Base-by-base conservation (phyloP, 64 coral and sea anemone species). In the Montipora foliosa region DNA sequence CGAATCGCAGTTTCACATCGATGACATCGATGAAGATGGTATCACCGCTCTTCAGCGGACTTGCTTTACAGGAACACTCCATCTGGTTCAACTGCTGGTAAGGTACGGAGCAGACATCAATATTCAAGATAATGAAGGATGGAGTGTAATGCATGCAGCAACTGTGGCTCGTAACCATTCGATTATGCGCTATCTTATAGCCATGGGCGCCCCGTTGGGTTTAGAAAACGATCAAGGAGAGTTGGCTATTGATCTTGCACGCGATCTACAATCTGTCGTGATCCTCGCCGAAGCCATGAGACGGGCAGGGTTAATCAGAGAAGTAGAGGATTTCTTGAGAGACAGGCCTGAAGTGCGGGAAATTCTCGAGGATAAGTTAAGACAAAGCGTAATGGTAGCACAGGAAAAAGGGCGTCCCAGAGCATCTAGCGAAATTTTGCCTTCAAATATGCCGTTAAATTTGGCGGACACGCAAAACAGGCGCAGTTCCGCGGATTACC, bases 61-160 rank as follows among this genome's bases (percentile, higher is more conserved):
- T 6, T 98, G 93, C 14, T 98, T 98, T n/a, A 98, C 89, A 9
- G 96, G 96, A 17, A 88, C 92, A 44, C 67, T 92, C 60, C 93
- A 95, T 46, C 59, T 98, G 5, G 96, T 98, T 10, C 96, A 98
- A 78, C 47, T 98, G 48, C 81, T 98, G 0, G 90, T 98, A 13
- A 95, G 79, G 2, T 93, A 93, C 61, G 96, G 93, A 6, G 96
- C 96, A 4, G 95, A 98, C 20, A 48, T 98, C 10, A 55, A 93
- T 37, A 98, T 98, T 37, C 96, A 98, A 24, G 96, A 98, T 46
- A 95, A 94, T 45, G 96, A 98, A 90, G 96, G 96, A 10, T 98
- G 96, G 96, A 98, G 91, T 2, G 80, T 98, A 12, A 61, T 98
- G 50, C 96, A 98, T 16, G 96, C 96, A 0, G 94, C 96, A 25